A percentile compares a stretch with the other conserved stretches of the same genome.
phyloP scores from a whole-genome alignment of 2,888 invertebrate species.

The Cryptocephalus moraei region DNA sequence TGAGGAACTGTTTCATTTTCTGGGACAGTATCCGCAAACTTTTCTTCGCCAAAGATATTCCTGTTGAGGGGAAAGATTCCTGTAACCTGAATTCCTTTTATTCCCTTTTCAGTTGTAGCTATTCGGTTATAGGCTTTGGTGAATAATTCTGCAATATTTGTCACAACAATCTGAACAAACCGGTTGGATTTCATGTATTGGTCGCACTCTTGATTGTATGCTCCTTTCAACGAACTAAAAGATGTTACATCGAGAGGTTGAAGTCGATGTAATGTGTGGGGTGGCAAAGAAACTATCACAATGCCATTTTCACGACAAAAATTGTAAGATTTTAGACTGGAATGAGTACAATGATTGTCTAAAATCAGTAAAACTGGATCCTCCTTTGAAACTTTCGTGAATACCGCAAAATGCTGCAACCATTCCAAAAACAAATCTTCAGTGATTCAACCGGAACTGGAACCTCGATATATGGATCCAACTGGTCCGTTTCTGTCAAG shows the following conservation, averaged over 20 bases:
- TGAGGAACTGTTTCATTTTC: neutral
- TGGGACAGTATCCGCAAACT: constrained; percentile 3
- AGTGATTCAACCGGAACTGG: constrained; percentile 13
- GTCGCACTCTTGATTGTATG: constrained; percentile 9
- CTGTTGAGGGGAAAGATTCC: constrained; percentile 5
- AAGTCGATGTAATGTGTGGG: constrained; percentile 7
- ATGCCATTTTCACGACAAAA: constrained; percentile 7
- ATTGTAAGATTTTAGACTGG: constrained; percentile 3
- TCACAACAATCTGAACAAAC: neutral
- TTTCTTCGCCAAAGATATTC: constrained; percentile 5
- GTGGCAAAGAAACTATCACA: constrained; percentile 6
- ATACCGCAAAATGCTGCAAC: neutral
- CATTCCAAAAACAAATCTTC: constrained; percentile 10
- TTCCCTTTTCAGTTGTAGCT: constrained; percentile 3
- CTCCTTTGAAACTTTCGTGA: neutral
- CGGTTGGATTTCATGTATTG: neutral
- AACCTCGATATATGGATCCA: constrained; percentile 10
- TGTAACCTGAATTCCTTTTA: constrained; percentile 5
- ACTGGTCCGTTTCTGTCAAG: constrained; percentile 8
- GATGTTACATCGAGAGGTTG: constrained; percentile 9
- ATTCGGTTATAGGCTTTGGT: constrained; percentile 5
- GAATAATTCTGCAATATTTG: constrained; percentile 5
- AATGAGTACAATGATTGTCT: constrained; percentile 10
- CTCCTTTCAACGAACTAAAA: constrained; percentile 8
- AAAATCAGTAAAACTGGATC: neutral